Conservation (phyloP, 92 coral and sea anemone genomes). For the Parazoanthus darwini region DNA sequence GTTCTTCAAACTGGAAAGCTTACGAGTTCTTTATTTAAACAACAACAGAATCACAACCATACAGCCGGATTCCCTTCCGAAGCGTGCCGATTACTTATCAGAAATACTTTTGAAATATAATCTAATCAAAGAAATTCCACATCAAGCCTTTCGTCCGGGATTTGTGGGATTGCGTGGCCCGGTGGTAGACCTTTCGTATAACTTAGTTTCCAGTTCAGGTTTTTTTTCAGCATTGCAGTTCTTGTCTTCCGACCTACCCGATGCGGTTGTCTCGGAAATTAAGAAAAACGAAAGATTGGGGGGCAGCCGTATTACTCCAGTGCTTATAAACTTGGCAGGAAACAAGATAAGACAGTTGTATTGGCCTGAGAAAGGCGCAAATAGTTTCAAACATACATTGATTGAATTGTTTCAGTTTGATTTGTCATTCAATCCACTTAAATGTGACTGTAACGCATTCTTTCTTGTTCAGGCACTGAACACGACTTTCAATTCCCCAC, state of each 20-base stretch:
- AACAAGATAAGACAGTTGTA: conserved; percentile 15
- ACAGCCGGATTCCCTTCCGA: conserved; percentile 52
- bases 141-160: conserved; percentile 9
- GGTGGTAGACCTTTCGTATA: conserved; percentile 1
- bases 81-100: conserved; percentile 50
- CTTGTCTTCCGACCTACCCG: not conserved
- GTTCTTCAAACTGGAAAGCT: conserved; percentile 42
- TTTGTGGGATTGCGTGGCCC: conserved; percentile 10
- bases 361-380: conserved; percentile 15
- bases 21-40: conserved; percentile 57
- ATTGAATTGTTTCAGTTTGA: conserved; percentile 52
- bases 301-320: not conserved
- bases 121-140: conserved; percentile 49
- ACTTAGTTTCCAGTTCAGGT: not conserved
- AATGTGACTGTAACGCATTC: conserved; percentile 65
- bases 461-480: conserved; percentile 45
- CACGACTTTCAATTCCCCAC: conserved; percentile 22
- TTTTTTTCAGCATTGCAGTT: not conserved
- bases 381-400: not conserved
- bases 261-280: not conserved
- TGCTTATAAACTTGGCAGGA: conserved; percentile 3
- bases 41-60: conserved; percentile 47
- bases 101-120: conserved; percentile 49
- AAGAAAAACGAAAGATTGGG: not conserved
- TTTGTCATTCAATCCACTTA: conserved; percentile 66